A percentile compares a stretch with the other conserved stretches of the same genome.
phyloP scores from a whole-genome alignment of 2,113 vertebrate genomes.

The Naja naja region DNA sequence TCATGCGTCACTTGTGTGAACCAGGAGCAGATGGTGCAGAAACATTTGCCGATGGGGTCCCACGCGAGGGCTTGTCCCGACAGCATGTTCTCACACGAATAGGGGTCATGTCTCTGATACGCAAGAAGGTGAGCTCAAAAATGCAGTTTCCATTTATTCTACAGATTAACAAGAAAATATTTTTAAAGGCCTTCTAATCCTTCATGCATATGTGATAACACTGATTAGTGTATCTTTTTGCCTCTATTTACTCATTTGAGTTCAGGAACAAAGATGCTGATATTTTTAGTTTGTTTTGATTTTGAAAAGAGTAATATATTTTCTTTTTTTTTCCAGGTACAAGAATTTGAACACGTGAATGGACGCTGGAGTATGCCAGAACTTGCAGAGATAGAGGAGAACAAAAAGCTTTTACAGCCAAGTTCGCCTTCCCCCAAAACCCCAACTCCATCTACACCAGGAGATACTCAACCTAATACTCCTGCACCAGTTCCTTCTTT shows the following conservation, averaged over 20 bases:
- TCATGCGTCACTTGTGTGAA: slow-evolving; percentile 97
- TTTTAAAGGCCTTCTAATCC: background rate
- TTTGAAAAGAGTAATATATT: background rate
- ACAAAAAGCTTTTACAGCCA: slow-evolving; percentile 87
- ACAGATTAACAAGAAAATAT: background rate
- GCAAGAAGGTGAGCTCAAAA: slow-evolving; percentile 84
- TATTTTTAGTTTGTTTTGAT: background rate
- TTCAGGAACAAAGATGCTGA: background rate
- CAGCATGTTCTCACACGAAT: slow-evolving; percentile 97
- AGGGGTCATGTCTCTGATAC: slow-evolving; percentile 97
- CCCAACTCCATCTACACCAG: slow-evolving; percentile 85
- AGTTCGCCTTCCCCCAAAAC: slow-evolving; percentile 85
- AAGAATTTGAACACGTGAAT: slow-evolving; percentile 97
- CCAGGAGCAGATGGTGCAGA: slow-evolving; percentile 96
- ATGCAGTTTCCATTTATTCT: background rate
- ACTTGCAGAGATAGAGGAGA: slow-evolving; percentile 93
- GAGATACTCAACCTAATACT: slow-evolving; percentile 94
- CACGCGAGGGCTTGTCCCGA: slow-evolving; percentile 92
- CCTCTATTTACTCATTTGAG: background rate
- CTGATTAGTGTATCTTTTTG: background rate
- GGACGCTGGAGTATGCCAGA: slow-evolving; percentile 99
- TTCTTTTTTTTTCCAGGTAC: slow-evolving; percentile 75
- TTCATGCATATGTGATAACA: background rate
- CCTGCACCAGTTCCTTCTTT: slow-evolving; percentile 79
- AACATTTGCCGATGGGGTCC: slow-evolving; percentile 96